These are phyloP conservation scores for Rhinatrema bivittatum DNA, from an alignment of 2,797 vertebrate genomes.

Conservation along the genomic window DNA sequence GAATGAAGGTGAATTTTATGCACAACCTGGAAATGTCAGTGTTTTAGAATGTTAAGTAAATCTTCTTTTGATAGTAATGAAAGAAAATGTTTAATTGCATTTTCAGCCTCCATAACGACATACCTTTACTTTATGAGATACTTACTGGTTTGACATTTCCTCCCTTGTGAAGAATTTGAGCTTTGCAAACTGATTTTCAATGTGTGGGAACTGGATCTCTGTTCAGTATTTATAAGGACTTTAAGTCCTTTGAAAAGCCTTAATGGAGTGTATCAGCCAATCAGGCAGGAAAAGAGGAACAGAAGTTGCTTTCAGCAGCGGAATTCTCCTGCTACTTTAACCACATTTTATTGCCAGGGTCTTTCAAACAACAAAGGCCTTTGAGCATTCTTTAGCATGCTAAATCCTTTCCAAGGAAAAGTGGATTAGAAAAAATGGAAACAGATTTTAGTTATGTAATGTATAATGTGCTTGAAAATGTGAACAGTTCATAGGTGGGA, in stretches of 20 bases:
- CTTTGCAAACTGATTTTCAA: background rate
- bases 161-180: background rate
- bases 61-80: no score
- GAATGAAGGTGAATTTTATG: no score
- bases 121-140: slow-evolving; percentile 19
- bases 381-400: slow-evolving; percentile 44
- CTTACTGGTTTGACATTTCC: slow-evolving; percentile 62
- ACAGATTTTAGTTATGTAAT: background rate
- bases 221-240: slow-evolving; percentile 40
- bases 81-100: no score
- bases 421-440: slow-evolving; percentile 39
- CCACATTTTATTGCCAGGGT: slow-evolving; percentile 33
- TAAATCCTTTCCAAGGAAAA: slow-evolving; percentile 47
- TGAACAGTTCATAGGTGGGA: background rate
- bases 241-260: slow-evolving; percentile 21
- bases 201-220: background rate
- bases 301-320: slow-evolving; percentile 52
- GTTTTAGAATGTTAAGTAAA: no score
- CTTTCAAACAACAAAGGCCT: slow-evolving; percentile 32
- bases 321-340: slow-evolving; percentile 32
- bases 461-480: background rate
- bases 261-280: slow-evolving; percentile 13
- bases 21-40: no score
- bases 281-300: slow-evolving; percentile 25
- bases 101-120: background rate